phyloP scores from a whole-genome alignment of 2,888 invertebrate genomes.

The Brenthis daphne region DNA sequence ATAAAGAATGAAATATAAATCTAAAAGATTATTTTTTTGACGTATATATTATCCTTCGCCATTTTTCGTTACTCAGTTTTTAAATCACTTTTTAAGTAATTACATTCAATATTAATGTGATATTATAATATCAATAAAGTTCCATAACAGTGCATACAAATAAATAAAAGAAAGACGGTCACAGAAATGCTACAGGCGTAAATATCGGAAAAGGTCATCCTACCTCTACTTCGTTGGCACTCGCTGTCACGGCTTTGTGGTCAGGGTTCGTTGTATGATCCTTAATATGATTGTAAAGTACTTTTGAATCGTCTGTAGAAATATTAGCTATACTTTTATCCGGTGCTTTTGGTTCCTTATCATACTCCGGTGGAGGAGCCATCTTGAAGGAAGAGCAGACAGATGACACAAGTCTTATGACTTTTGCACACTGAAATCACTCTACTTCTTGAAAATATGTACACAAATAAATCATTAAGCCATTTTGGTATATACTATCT shows the following conservation, averaged over 20 bases:
- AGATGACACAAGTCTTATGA: slow-evolving; percentile 83
- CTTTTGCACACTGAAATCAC: slow-evolving; percentile 74
- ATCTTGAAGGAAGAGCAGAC: slow-evolving; percentile 85
- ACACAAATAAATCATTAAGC: slow-evolving; percentile 66
- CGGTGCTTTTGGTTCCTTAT: slow-evolving; percentile 88
- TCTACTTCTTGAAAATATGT: slow-evolving; percentile 56
- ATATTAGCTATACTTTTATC: slow-evolving; percentile 82
- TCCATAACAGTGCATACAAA: not conserved
- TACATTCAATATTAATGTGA: too few relatives aligned
- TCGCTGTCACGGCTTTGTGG: slow-evolving; percentile 61
- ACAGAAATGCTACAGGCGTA: slow-evolving; percentile 16
- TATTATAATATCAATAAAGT: too few relatives aligned
- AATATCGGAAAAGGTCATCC: slow-evolving; percentile 54
- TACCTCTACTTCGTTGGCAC: slow-evolving; percentile 72
- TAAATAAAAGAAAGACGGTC: slow-evolving; percentile 15
- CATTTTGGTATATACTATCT: slow-evolving; percentile 54
- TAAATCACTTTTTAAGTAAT: slow-evolving; percentile 1
- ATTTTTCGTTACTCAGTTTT: slow-evolving; percentile 25
- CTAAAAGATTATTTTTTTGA: slow-evolving; percentile 24
- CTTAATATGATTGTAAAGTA: slow-evolving; percentile 66
- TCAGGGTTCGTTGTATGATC: slow-evolving; percentile 72
- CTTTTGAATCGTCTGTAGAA: slow-evolving; percentile 75
- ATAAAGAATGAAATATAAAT: not conserved
- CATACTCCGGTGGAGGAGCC: slow-evolving; percentile 90
- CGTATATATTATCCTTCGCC: slow-evolving; percentile 36